phyloP scores from a whole-genome alignment of 2,113 vertebrate genomes.

The Symphodus melops region DNA sequence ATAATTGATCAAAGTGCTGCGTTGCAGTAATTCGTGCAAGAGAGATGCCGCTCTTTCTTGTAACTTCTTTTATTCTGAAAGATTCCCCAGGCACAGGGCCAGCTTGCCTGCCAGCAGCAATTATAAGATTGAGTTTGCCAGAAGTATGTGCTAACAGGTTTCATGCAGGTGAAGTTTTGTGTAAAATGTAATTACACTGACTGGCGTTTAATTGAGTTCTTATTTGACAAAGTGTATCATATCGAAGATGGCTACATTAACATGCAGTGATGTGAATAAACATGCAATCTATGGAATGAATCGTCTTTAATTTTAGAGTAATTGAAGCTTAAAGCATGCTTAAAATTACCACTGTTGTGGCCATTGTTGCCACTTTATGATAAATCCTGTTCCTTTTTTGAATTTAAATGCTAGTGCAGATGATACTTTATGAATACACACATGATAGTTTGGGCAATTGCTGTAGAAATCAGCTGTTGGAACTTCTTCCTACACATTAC shows the following conservation, averaged over 20 bases:
- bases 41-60: conserved; percentile 47
- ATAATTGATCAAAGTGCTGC: conserved; percentile 68
- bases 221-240: conserved; percentile 52
- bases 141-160: conserved; percentile 73
- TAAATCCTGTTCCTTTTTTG: background rate
- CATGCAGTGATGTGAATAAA: conserved; percentile 19
- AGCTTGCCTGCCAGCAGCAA: conserved; percentile 63
- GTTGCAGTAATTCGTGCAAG: conserved; percentile 51
- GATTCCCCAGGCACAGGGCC: conserved; percentile 62
- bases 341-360: conserved; percentile 42
- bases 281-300: background rate
- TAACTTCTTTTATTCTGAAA: conserved; percentile 61
- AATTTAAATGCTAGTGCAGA: conserved; percentile 22
- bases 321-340: background rate
- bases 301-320: conserved; percentile 3
- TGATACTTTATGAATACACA: conserved; percentile 37
- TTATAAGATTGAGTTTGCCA: conserved; percentile 68
- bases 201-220: conserved; percentile 59
- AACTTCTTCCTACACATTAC: background rate
- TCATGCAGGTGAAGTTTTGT: conserved; percentile 68
- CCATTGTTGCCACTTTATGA: background rate
- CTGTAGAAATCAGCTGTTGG: conserved; percentile 25
- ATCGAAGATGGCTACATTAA: conserved; percentile 35
- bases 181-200: conserved; percentile 65
- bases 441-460: conserved; percentile 20